Evolutionary conservation across 2,888 invertebrate genomes (phyloP).

Genomic region (Cephus rjabovi): DNA sequence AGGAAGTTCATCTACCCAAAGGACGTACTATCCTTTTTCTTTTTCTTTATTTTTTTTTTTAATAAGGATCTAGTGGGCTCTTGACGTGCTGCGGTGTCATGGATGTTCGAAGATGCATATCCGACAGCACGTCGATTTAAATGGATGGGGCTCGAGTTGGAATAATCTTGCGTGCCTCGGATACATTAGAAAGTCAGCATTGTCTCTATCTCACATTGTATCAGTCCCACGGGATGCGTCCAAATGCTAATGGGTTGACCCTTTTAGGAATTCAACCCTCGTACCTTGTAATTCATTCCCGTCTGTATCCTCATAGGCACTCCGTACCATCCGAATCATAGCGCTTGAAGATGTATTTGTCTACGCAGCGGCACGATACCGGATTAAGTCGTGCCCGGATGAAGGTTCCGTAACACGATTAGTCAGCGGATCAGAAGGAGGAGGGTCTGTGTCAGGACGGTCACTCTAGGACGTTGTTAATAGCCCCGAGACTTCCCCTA

Average conservation of each 20-base stretch:
- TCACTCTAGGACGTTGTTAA: not conserved
- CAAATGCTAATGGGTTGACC: not conserved
- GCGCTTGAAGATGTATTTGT: not conserved
- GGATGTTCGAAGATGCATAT: not conserved
- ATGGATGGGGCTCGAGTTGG: not conserved
- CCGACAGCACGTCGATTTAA: not conserved
- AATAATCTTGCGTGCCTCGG: not conserved
- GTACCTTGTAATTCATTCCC: not conserved
- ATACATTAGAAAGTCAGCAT: not conserved
- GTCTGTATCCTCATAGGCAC: not conserved
- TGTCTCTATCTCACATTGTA: not conserved
- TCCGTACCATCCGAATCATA: not conserved
- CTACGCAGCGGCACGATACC: not conserved
- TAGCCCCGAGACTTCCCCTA: not conserved
- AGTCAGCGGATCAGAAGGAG: not conserved
- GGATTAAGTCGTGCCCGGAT: not conserved
- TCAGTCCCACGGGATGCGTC: not conserved
- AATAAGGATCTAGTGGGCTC: too few relatives aligned
- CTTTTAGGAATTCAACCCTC: not conserved
- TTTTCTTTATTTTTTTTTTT: too few relatives aligned
- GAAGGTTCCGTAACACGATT: not conserved
- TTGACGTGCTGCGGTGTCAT: not conserved
- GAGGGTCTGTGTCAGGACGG: not conserved
- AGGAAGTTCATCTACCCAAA: too few relatives aligned
- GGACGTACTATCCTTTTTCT: too few relatives aligned